Percentiles rank a stretch among this genome's conserved stretches.
Conservation (phyloP, 2,888 invertebrate genomes). For the Drosophila leonis region DNA sequence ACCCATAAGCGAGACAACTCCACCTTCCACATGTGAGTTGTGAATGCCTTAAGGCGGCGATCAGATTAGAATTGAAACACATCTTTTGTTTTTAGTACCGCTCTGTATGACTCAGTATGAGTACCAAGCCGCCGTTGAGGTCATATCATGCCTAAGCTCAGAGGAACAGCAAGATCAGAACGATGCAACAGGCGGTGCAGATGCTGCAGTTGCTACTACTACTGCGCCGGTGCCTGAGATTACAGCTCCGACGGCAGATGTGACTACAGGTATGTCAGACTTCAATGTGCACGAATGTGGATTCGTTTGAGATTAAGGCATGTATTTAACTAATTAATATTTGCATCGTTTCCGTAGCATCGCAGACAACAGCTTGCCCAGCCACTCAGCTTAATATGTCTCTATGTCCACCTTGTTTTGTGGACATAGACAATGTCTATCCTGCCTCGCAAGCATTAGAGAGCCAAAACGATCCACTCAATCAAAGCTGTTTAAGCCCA, state of each 20-base stretch:
- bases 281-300: not conserved
- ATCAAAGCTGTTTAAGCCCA: constrained; percentile 1
- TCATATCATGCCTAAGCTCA: not conserved
- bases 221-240: not conserved
- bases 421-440: constrained; percentile 40
- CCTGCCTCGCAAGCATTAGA: constrained; percentile 29
- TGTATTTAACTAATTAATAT: not conserved
- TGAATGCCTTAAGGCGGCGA: fast-evolving
- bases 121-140: not conserved
- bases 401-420: constrained; percentile 25
- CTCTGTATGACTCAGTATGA: constrained; percentile 10
- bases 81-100: constrained; percentile 18
- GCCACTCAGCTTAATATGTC: constrained; percentile 36
- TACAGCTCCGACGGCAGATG: not conserved
- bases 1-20: not conserved
- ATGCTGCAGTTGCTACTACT: not conserved
- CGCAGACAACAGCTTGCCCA: constrained; percentile 25
- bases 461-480: constrained; percentile 47
- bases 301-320: not conserved
- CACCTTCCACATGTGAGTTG: constrained; percentile 2
- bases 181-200: not conserved
- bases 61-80: fast-evolving
- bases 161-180: not conserved
- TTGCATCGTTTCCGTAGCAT: not conserved
- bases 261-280: not conserved